Percentiles rank a stretch among this genome's conserved stretches.
Conservation (phyloP, 2,113 vertebrate species). For the Embiotoca jacksoni region DNA sequence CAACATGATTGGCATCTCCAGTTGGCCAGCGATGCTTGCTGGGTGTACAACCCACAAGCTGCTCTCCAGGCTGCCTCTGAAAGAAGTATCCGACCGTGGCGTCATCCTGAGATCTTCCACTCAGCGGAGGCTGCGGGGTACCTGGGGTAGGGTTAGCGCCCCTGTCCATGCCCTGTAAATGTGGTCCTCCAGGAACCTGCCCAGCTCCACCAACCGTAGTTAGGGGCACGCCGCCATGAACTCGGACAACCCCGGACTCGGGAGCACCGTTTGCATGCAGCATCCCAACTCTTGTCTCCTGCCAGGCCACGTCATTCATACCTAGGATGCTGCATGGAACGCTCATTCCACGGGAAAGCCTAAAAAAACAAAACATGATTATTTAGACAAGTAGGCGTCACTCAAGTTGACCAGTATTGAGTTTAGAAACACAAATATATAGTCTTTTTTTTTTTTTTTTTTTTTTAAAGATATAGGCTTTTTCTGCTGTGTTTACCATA, state of each 20-base stretch:
- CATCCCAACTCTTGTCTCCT: constrained; percentile 85
- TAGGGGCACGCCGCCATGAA: constrained; percentile 71
- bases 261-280: constrained; percentile 81
- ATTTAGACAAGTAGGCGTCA: background rate
- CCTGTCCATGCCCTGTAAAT: constrained; percentile 79
- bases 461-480: too few species aligned
- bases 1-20: constrained; percentile 74
- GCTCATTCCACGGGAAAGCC: constrained; percentile 85
- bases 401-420: too few species aligned
- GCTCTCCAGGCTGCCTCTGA: constrained; percentile 83
- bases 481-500: background rate
- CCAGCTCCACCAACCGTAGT: constrained; percentile 67
- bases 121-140: constrained; percentile 77
- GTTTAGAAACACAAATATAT: too few species aligned
- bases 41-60: constrained; percentile 77
- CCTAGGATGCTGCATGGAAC: constrained; percentile 87
- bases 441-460: too few species aligned
- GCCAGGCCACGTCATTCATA: constrained; percentile 88
- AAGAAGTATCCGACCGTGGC: constrained; percentile 84
- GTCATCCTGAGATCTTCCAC: constrained; percentile 80
- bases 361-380: constrained; percentile 19
- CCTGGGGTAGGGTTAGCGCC: constrained; percentile 65
- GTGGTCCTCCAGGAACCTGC: constrained; percentile 73
- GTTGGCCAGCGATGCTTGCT: constrained; percentile 82
- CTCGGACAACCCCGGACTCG: constrained; percentile 75